These are phyloP conservation scores for Agrotis exclamationis DNA, from an alignment of 2,888 invertebrate species.

Conservation along the genomic window DNA sequence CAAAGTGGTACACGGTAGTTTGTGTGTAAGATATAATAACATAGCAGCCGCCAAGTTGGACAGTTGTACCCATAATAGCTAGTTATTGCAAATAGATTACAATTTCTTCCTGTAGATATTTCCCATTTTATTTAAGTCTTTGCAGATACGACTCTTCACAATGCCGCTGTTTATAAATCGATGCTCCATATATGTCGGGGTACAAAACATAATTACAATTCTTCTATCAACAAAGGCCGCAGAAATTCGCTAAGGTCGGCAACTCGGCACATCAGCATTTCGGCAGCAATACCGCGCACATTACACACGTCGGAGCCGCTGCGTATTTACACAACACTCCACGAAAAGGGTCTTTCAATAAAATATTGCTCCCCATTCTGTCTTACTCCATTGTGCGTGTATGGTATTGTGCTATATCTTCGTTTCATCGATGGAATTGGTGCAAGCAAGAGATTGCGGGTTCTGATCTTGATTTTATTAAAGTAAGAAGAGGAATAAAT, in stretches of 20 bases:
- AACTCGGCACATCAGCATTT: slow-evolving; percentile 66
- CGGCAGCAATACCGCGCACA: slow-evolving; percentile 84
- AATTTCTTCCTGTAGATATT: too few relatives aligned
- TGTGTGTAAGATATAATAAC: too few relatives aligned
- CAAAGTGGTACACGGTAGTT: too few relatives aligned
- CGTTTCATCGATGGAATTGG: slow-evolving; percentile 69
- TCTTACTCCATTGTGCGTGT: slow-evolving; percentile 86
- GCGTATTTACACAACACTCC: slow-evolving; percentile 91
- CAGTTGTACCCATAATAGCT: too few relatives aligned
- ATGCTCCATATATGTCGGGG: neutral
- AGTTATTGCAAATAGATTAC: too few relatives aligned
- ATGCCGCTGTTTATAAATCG: too few relatives aligned
- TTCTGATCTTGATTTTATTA: slow-evolving; percentile 41
- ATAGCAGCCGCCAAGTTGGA: too few relatives aligned
- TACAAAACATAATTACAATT: slow-evolving; percentile 46
- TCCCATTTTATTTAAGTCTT: too few relatives aligned
- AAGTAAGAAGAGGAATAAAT: neutral
- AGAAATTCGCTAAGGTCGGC: slow-evolving; percentile 68
- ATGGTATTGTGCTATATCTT: slow-evolving; percentile 77
- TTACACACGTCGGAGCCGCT: slow-evolving; percentile 81
- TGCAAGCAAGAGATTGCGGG: slow-evolving; percentile 50
- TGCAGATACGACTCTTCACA: too few relatives aligned
- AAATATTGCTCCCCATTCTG: slow-evolving; percentile 89
- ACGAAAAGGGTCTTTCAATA: slow-evolving; percentile 90
- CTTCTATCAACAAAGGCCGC: slow-evolving; percentile 25